Conservation (phyloP, 2,888 invertebrate species). For the Protodeltote pygarga region DNA sequence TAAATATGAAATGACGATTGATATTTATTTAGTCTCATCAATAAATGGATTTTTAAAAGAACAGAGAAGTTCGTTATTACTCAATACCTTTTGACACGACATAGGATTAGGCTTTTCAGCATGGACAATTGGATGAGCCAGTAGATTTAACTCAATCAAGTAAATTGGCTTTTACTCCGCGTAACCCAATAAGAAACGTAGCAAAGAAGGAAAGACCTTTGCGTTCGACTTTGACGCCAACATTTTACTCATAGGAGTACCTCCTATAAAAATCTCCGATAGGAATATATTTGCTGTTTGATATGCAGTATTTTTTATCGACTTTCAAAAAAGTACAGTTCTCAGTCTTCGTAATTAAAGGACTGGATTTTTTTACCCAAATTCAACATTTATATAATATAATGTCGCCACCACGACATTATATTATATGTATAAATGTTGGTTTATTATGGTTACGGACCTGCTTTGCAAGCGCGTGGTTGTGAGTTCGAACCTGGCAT, state of each 20-base stretch:
- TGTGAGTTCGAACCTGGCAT: too few relatives aligned
- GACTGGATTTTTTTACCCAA: too few relatives aligned
- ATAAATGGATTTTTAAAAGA: slow-evolving; percentile 45
- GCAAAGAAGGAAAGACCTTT: slow-evolving; percentile 5
- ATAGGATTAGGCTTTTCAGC: slow-evolving; percentile 7
- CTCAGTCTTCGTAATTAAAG: too few relatives aligned
- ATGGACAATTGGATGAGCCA: slow-evolving; percentile 24
- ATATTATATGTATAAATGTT: too few relatives aligned
- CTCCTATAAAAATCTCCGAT: too few relatives aligned
- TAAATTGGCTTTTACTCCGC: slow-evolving; percentile 47
- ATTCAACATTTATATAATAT: too few relatives aligned
- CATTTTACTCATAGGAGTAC: neutral
- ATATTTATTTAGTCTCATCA: slow-evolving; percentile 49
- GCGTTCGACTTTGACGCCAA: neutral
- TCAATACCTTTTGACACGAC: neutral
- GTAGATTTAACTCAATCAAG: slow-evolving; percentile 47
- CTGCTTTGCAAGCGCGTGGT: too few relatives aligned
- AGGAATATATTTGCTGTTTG: too few relatives aligned
- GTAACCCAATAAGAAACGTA: slow-evolving; percentile 42
- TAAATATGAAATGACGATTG: slow-evolving; percentile 52
- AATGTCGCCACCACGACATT: too few relatives aligned
- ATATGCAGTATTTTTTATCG: too few relatives aligned
- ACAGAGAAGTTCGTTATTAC: neutral
- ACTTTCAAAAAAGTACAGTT: too few relatives aligned
- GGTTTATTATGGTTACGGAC: too few relatives aligned